Evolutionary conservation across 2,888 invertebrate species (phyloP), one percentile per base, ranked within the genome.

Genomic region (Baronia brevicornis): DNA sequence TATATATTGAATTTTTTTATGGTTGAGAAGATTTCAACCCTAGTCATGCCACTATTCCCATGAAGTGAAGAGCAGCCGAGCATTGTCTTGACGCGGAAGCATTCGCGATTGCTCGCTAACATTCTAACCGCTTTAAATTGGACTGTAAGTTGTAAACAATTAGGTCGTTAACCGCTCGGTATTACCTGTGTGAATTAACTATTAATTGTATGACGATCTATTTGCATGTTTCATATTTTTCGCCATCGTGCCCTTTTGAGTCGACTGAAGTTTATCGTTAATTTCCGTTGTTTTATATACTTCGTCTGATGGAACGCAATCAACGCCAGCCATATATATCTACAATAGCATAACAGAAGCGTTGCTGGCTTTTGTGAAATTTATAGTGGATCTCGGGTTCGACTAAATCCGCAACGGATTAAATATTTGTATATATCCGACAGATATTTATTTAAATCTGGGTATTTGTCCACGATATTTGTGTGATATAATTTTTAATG

Each of bases 11-110:
- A n/a, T n/a, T n/a, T 6, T n/a, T 25, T 25, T 25, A 25, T 11
- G 17, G 18, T 13, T 4, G 50, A 12, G 9, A 25, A 20, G 21
- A 7, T n/a, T 24, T 22, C 54, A 69, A 41, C 68, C 67, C 63
- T 68, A 52, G 28, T 5, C 25, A 26, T 43, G 43, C 43, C 53
- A 48, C 52, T 54, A 55, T 74, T 75, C 78, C 73, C 78, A 78
- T 73, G 65, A 58, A 64, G 67, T 57, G 60, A 64, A 59, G 64
- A 69, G 62, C 51, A 51, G 50, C 57, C 61, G 58, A 58, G 68
- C 68, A 71, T 74, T 74, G 75, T 74, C 58, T 66, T 48, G 43
- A 67, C 49, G 57, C 67, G 77, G 72, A 77, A 77, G 54, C 56
- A 43, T 36, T 51, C 37, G 19, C n/a, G n/a, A n/a, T n/a, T n/a